Base-by-base conservation (phyloP, 2,113 vertebrate species). In the Odocoileus virginianus region DNA sequence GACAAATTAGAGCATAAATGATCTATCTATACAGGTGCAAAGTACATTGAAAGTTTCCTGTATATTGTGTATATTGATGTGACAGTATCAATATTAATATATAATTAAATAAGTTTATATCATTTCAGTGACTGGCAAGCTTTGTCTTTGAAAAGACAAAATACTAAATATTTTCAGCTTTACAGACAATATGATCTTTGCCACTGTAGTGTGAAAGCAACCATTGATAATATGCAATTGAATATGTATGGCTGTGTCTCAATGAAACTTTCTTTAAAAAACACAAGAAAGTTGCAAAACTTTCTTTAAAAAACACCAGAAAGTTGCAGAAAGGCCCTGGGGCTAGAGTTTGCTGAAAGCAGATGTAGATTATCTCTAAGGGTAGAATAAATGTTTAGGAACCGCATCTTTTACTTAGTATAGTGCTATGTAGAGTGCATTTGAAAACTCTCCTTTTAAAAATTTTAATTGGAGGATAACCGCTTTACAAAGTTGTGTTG, bases 341-440 rank as follows among this genome's bases (percentile, higher is more conserved):
- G 36, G 15, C 21, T 60, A 23, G 4, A 54, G 11, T 40, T 87
- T 58, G n/a, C 33, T 78, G 30, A 94, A 52, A 8, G 1, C 17
- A 36, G 10, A 50, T 40, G 45, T 58, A 40, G 21, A 27, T 64
- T 33, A 82, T 78, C 57, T 91, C 2, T 81, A 61, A 81, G 7
- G 55, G 54, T 85, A 74, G 43, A 89, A 91, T 90, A 27, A 94
- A 83, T 45, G 9, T 74, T 88, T 93, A 67, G 7, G 13, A 83
- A n/a, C 3, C n/a, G 0, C 30, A 10, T 3, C 9, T 55, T 78
- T 43, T 25, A 55, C 4, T 93, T 84, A 55, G 9, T 85, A 67
- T 60, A 57, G 78, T 71, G 36, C 7, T 28, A 33, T 2, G 2
- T 19, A 71, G 17, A 82, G 12, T 30, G 2, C 14, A 54, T 78